phyloP scores from a whole-genome alignment of 2,888 invertebrate species.

The Lutraria lutraria region DNA sequence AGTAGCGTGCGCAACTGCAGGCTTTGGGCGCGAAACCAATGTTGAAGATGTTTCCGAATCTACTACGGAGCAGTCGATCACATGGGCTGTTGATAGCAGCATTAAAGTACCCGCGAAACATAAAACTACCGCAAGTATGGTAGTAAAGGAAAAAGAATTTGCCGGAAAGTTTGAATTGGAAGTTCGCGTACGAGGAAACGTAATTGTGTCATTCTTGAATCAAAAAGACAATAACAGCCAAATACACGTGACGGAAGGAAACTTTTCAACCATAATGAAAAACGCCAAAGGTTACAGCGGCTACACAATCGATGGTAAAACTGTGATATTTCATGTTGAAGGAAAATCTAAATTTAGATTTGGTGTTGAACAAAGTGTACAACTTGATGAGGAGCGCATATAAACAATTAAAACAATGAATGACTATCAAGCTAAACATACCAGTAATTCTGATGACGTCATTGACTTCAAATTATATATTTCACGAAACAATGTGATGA shows the following conservation, averaged over 20 bases:
- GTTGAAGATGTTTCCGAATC: conserved; percentile 85
- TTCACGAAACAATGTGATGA: not conserved
- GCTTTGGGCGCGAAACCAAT: conserved; percentile 86
- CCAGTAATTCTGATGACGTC: too few species aligned
- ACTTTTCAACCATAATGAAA: conserved; percentile 81
- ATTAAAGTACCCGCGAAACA: conserved; percentile 85
- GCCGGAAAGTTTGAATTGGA: conserved; percentile 85
- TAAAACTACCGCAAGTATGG: conserved; percentile 87
- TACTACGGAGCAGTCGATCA: conserved; percentile 85
- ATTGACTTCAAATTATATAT: not conserved
- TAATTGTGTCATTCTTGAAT: conserved; percentile 85
- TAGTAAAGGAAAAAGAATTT: conserved; percentile 87
- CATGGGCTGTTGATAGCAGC: conserved; percentile 88
- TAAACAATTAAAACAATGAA: not conserved
- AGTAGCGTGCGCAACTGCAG: conserved; percentile 85
- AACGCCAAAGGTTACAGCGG: conserved; percentile 71
- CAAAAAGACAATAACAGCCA: conserved; percentile 86
- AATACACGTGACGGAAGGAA: conserved; percentile 83
- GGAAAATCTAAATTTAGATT: conserved; percentile 84
- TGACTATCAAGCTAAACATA: not conserved
- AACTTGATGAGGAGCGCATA: conserved; percentile 82
- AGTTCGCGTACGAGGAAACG: conserved; percentile 84
- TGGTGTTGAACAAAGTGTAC: conserved; percentile 85
- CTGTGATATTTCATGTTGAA: conserved; percentile 75
- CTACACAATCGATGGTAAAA: conserved; percentile 72